phyloP scores from a whole-genome alignment of 2,113 vertebrate genomes.

The Cynoglossus semilaevis region DNA sequence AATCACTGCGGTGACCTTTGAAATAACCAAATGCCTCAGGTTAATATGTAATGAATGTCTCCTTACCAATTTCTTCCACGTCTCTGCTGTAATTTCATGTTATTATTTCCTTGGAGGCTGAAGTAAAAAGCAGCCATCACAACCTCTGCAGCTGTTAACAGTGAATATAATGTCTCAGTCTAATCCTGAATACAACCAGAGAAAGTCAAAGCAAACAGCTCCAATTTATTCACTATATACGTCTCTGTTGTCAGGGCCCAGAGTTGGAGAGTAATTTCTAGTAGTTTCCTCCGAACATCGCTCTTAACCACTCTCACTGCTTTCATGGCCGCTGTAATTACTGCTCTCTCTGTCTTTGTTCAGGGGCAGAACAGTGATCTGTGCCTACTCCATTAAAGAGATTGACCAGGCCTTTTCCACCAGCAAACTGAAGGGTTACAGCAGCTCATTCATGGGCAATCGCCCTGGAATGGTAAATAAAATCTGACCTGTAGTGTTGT shows the following conservation, averaged over 20 bases:
- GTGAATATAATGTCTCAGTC: not conserved
- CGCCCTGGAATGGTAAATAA: conserved; percentile 74
- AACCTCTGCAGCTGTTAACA: not conserved
- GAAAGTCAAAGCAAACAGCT: not conserved
- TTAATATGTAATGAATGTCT: no score
- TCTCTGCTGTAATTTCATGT: no score
- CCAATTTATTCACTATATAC: no score
- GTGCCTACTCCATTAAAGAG: conserved; percentile 79
- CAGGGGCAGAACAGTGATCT: conserved; percentile 79
- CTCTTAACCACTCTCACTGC: not conserved
- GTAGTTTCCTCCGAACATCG: not conserved
- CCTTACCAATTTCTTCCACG: no score
- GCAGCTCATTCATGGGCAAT: conserved; percentile 49
- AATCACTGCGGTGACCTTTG: no score
- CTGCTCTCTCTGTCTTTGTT: conserved; percentile 12
- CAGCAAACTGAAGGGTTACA: conserved; percentile 78
- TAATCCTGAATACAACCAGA: not conserved
- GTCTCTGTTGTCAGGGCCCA: not conserved
- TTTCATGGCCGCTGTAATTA: conserved; percentile 6
- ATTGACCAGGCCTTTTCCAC: conserved; percentile 75
- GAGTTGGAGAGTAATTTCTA: not conserved
- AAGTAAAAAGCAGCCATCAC: not conserved
- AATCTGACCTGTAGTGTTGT: not conserved
- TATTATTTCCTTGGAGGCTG: no score
- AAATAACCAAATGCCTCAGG: no score